phyloP scores from a whole-genome alignment of 2,797 vertebrate genomes.

The Chelonia mydas region DNA sequence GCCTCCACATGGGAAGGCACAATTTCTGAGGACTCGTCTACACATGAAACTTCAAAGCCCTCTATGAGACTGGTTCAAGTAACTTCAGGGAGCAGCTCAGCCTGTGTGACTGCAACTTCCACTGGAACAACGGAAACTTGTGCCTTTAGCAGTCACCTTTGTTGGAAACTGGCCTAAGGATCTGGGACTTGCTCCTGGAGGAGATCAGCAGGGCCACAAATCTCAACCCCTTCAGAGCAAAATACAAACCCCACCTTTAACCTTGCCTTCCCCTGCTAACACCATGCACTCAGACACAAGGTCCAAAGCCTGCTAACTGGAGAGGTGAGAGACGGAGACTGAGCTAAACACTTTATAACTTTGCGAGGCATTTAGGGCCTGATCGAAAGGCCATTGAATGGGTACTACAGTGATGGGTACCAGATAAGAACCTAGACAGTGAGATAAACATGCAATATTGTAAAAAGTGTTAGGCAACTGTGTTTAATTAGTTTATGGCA shows the following conservation, averaged over 20 bases:
- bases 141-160: not conserved
- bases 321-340: not conserved
- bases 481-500: not conserved
- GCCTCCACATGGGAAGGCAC: no score
- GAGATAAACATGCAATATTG: not conserved
- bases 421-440: not conserved
- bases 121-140: not conserved
- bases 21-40: no score
- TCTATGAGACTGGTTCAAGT: not conserved
- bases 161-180: not conserved
- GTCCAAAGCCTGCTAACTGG: not conserved
- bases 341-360: not conserved
- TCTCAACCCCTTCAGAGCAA: not conserved
- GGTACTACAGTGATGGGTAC: not conserved
- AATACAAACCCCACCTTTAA: not conserved
- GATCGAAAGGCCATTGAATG: not conserved
- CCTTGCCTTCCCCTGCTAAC: not conserved
- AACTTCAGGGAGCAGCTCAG: not conserved
- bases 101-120: not conserved
- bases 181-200: not conserved
- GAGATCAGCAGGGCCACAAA: not conserved
- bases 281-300: not conserved
- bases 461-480: not conserved
- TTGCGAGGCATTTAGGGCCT: not conserved
- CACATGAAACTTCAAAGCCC: not conserved